phyloP scores from a whole-genome alignment of 1,140 invertebrate genomes.

The Scaptomyza montana region DNA sequence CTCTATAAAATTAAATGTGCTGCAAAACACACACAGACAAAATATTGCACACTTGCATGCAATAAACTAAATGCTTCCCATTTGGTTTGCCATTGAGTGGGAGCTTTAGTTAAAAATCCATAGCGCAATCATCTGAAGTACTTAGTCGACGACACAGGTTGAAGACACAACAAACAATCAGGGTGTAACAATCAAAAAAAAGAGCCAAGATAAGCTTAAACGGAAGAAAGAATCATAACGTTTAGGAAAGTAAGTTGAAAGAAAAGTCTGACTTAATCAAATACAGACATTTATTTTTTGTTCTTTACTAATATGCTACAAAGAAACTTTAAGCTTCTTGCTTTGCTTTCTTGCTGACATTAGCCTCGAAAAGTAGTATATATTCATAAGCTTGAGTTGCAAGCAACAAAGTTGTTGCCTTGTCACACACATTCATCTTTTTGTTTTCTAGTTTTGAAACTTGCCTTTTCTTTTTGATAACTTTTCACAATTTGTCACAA shows the following conservation, averaged over 20 bases:
- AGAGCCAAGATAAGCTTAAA: background rate
- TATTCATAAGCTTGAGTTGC: too few species aligned
- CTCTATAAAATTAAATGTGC: conserved; percentile 52
- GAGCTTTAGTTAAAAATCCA: conserved; percentile 3
- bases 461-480: background rate
- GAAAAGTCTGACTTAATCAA: too few species aligned
- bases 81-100: conserved; percentile 34
- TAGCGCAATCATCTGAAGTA: conserved; percentile 6
- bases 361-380: too few species aligned
- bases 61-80: conserved; percentile 46
- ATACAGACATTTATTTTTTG: too few species aligned
- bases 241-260: too few species aligned
- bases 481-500: conserved; percentile 1
- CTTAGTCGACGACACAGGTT: background rate
- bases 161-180: background rate
- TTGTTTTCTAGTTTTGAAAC: background rate
- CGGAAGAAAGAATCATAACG: too few species aligned
- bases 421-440: background rate
- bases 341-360: too few species aligned
- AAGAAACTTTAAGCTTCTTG: too few species aligned
- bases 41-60: conserved; percentile 45
- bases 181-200: background rate
- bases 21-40: conserved; percentile 31
- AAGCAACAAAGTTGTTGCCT: too few species aligned
- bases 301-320: too few species aligned